phyloP scores from a whole-genome alignment of 2,113 vertebrate genomes.

The Chloropsis hardwickii region DNA sequence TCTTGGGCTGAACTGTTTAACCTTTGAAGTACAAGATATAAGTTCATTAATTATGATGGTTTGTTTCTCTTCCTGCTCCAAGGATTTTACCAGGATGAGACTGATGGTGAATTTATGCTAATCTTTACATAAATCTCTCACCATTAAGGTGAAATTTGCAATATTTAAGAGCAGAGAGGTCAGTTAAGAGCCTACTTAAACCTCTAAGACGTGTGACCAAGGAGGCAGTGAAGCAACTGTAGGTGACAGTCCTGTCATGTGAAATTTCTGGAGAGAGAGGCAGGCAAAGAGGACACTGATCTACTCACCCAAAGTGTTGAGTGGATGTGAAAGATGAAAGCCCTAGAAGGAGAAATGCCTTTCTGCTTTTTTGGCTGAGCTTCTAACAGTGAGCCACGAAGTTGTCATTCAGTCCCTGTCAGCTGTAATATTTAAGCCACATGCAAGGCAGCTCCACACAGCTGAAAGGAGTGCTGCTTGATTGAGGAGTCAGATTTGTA shows the following conservation, averaged over 20 bases:
- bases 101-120: slow-evolving; percentile 63
- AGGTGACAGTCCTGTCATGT: slow-evolving; percentile 78
- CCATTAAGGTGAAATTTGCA: not conserved
- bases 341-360: not conserved
- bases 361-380: not conserved
- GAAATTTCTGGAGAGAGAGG: slow-evolving; percentile 37
- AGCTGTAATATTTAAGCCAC: not conserved
- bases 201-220: not conserved
- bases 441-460: not conserved
- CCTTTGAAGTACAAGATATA: not conserved
- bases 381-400: not conserved
- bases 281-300: not conserved
- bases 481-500: not conserved
- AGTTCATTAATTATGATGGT: not conserved
- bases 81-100: slow-evolving; percentile 60
- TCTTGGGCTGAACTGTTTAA: not conserved
- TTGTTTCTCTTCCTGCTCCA: not conserved
- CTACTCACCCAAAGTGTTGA: not conserved
- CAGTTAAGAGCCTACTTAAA: slow-evolving; percentile 64
- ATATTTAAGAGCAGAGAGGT: slow-evolving; percentile 80
- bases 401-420: not conserved
- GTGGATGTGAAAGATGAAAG: slow-evolving; percentile 1
- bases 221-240: slow-evolving; percentile 77
- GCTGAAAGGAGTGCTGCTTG: not conserved
- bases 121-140: not conserved